Percentiles rank a stretch among this genome's conserved stretches.
phyloP scores from a whole-genome alignment of 2,113 vertebrate genomes.

The Petrocephalus microphthalmus region DNA sequence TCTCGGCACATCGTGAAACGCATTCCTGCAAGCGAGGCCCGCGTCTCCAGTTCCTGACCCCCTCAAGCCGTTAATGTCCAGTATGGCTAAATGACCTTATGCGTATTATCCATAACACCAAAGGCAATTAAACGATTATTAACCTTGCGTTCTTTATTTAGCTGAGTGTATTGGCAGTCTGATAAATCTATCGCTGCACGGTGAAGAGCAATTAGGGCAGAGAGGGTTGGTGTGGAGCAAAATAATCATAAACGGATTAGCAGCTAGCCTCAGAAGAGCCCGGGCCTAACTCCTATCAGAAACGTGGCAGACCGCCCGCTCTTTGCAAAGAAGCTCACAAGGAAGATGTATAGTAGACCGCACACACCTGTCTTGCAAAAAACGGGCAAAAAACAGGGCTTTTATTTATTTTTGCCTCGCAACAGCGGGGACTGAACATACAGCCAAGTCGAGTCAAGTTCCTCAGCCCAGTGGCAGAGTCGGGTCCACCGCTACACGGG shows the following conservation, averaged over 20 bases:
- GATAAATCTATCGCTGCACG: not conserved
- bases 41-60: not conserved
- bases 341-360: not conserved
- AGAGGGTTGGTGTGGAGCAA: not conserved
- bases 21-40: too few relatives aligned
- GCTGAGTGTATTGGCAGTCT: not conserved
- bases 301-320: not conserved
- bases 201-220: not conserved
- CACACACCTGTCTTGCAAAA: not conserved
- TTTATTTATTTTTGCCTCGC: not conserved
- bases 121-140: slow-evolving; percentile 12
- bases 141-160: not conserved
- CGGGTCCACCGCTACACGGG: not conserved
- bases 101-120: not conserved
- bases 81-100: not conserved
- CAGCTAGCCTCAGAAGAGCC: not conserved
- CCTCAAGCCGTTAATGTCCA: too few relatives aligned
- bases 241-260: not conserved
- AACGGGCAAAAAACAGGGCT: too few relatives aligned
- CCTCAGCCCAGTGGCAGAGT: not conserved
- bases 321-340: not conserved
- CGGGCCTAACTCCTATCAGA: not conserved
- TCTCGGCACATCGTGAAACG: not conserved
- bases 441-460: too few relatives aligned
- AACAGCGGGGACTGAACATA: not conserved